A percentile compares a stretch with the other conserved stretches of the same genome.
Evolutionary conservation across 2,113 vertebrate genomes (phyloP).

Genomic region (Neopipo cinnamomea): DNA sequence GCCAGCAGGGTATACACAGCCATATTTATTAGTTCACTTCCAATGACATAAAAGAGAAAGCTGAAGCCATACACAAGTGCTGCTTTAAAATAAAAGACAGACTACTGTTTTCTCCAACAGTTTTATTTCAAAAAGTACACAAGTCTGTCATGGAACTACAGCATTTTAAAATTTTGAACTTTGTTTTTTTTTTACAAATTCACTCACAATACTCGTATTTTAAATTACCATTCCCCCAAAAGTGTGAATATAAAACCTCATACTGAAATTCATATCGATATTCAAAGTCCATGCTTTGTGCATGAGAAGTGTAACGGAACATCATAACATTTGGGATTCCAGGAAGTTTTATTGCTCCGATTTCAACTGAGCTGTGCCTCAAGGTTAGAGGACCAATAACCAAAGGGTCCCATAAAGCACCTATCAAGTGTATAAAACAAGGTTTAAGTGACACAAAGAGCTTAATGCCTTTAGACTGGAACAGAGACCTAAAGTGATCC

Average conservation of each 20-base stretch:
- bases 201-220: slow-evolving; percentile 61
- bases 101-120: slow-evolving; percentile 68
- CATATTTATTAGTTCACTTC: slow-evolving; percentile 38
- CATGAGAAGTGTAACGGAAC: slow-evolving; percentile 11
- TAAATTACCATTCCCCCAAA: slow-evolving; percentile 53
- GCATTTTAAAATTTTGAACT: slow-evolving; percentile 44
- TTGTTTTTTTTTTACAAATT: slow-evolving; percentile 51
- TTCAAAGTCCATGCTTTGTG: slow-evolving; percentile 39
- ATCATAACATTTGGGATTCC: neutral
- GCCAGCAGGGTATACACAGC: neutral
- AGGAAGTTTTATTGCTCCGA: slow-evolving; percentile 33
- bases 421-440: slow-evolving; percentile 27
- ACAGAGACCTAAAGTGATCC: neutral
- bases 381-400: slow-evolving; percentile 10
- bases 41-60: slow-evolving; percentile 47
- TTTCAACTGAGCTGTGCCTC: slow-evolving; percentile 35
- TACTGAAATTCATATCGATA: slow-evolving; percentile 51
- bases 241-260: slow-evolving; percentile 60
- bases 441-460: slow-evolving; percentile 17
- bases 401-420: slow-evolving; percentile 27
- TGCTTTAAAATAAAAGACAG: slow-evolving; percentile 64
- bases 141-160: slow-evolving; percentile 75
- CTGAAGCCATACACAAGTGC: slow-evolving; percentile 57
- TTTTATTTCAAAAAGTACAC: slow-evolving; percentile 82
- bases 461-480: neutral